A percentile compares a stretch with the other conserved stretches of the same genome.
phyloP scores from a whole-genome alignment of 2,113 vertebrate genomes.

The Aphyosemion australe region DNA sequence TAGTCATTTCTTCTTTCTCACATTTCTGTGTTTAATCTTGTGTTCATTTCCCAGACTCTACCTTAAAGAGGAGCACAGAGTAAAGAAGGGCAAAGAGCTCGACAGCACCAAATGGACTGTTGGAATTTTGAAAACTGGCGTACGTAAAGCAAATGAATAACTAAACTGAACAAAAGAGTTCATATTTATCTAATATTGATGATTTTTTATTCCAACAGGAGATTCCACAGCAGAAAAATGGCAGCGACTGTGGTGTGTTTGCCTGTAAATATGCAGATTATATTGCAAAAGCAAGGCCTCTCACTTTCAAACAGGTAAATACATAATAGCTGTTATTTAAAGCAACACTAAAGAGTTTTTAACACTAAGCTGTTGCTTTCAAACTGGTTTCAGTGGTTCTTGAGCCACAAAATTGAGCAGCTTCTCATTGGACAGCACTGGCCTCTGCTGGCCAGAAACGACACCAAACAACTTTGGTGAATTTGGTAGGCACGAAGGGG shows the following conservation, averaged over 20 bases:
- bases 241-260: conserved; percentile 94
- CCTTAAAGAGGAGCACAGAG: conserved; percentile 87
- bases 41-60: conserved; percentile 79
- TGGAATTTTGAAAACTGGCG: conserved; percentile 80
- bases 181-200: not conserved
- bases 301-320: conserved; percentile 88
- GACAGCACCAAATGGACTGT: conserved; percentile 84
- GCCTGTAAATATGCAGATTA: conserved; percentile 93
- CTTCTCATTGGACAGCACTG: too few species aligned
- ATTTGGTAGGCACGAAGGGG: too few species aligned
- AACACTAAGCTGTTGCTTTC: too few species aligned
- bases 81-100: conserved; percentile 86
- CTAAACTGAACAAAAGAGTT: not conserved
- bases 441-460: too few species aligned
- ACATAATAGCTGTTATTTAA: not conserved
- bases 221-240: conserved; percentile 91
- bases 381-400: too few species aligned
- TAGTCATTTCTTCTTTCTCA: not conserved
- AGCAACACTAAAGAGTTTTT: too few species aligned
- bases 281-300: conserved; percentile 82
- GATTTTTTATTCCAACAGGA: conserved; percentile 75
- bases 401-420: too few species aligned
- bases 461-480: too few species aligned
- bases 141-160: conserved; percentile 58
- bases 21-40: not conserved